Evolutionary conservation across 64 coral and sea anemone genomes (phyloP).

Genomic region (Astreopora myriophthalma): DNA sequence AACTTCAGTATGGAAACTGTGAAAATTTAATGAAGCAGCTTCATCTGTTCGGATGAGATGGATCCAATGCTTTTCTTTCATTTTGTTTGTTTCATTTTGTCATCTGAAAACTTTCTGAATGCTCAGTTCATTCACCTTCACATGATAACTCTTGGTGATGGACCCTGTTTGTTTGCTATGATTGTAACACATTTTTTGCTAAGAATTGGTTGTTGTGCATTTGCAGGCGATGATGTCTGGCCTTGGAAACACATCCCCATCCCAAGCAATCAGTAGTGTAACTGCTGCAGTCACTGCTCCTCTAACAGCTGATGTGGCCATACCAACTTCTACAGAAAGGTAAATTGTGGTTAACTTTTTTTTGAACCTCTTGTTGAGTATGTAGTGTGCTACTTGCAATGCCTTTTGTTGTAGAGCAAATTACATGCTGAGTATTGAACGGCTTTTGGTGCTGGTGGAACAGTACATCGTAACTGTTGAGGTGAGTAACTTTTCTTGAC

Average conservation of each 20-base stretch:
- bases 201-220: neutral
- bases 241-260: conserved; percentile 51
- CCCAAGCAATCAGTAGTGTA: conserved; percentile 70
- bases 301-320: conserved; percentile 68
- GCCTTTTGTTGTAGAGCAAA: conserved; percentile 53
- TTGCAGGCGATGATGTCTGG: conserved; percentile 77
- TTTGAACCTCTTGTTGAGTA: neutral
- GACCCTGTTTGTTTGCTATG: neutral
- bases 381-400: neutral
- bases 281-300: conserved; percentile 67
- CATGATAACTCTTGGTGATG: too few relatives aligned
- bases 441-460: conserved; percentile 79
- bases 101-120: too few relatives aligned
- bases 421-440: conserved; percentile 82
- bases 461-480: conserved; percentile 93
- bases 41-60: neutral
- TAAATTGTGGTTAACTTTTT: neutral
- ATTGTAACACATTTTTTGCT: too few relatives aligned
- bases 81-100: too few relatives aligned
- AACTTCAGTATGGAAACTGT: neutral
- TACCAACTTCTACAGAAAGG: conserved; percentile 54
- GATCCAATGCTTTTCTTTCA: too few relatives aligned
- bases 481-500: conserved; percentile 32
- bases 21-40: neutral
- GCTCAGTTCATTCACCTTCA: too few relatives aligned